Evolutionary conservation across 2,113 vertebrate genomes (phyloP), one percentile per base, ranked within the genome.

Genomic region (Atrichornis clamosus): DNA sequence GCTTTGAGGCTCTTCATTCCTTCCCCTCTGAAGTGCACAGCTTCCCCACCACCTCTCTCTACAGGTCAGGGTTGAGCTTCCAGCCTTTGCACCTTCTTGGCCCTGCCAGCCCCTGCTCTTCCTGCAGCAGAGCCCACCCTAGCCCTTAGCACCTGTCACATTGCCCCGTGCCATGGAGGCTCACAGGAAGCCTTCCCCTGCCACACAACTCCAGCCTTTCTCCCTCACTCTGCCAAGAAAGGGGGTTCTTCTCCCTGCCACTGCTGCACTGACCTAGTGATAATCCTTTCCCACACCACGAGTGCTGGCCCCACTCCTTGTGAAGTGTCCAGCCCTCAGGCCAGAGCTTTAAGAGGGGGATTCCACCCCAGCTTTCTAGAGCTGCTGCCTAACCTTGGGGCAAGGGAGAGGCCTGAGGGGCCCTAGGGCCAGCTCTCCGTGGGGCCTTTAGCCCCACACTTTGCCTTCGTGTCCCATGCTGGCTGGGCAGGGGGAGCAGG

Each of bases 221-320:
- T 16, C 2, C 27, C 9, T 53, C 12, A 6, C 60, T 53, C 69
- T 72, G 69, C 81, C 14, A 9, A 62, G 41, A 76, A 87, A 30
- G 30, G 65, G 67, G 63, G 37, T 69, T 70, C 46, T 17, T 49
- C 64, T 89, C 77, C 75, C 68, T n/a, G 3, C 53, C 80, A 41
- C 80, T 56, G 85, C 85, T 92, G 95, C 96, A 96, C 93, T 96
- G 95, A 96, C 79, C 76, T 63, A 89, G 83, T 9, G 5, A 89
- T 35, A 60, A 78, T 73, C 64, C 81, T 92, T 46, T 56, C 53
- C 67, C 52, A 41, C 21, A 13, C 37, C 0, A 1, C 0, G 0
- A 73, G 70, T 55, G 80, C 63, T 96, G 80, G 65, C 64, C 49
- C 70, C 2, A 3, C 81, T 58, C 60, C 33, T 65, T 2, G 2